Evolutionary conservation across 2,113 vertebrate species (phyloP), one percentile per base, ranked within the genome.

Genomic region (Syngnathus scovelli): DNA sequence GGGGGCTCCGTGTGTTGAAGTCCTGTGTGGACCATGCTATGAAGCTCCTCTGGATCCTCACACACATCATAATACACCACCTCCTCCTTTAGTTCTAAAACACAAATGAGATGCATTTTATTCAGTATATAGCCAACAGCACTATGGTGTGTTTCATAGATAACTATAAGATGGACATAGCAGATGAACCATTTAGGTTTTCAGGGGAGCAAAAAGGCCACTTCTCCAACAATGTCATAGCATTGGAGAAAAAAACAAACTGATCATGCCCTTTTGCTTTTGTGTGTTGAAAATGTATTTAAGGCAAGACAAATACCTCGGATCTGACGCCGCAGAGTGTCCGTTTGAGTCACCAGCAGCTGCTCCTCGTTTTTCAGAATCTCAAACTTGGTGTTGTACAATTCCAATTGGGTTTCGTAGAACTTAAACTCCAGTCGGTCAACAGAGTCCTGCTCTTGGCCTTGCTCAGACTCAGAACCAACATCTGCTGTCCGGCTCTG

Each of bases 31-130:
- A 89, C 78, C 70, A 90, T 27, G 58, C 87, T 91, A 76, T 90
- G 84, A 65, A 99, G 92, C 79, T 98, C 95, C 83, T 95, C 92
- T 0, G 89, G 92, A 66, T 92, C 94, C 86, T 98, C 94, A 81
- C 93, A 98, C 0, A 96, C 91, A 65, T 98, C 95, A 0, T 98
- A 97, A 82, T 99, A 99, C 78, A 98, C 90, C 81, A 99, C 96
- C 90, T 98, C 94, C 74, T 98, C 93, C 83, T 94, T 93, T 86
- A 94, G 90, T 72, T 99, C 97, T 99, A 86, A 69, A 78, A 91
- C 88, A 33, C 27, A 33, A 33, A 33, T 33, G 27, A 33, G 27
- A 33, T 33, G 27, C 27, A 33, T 33, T 33, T 33, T 33, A 33
- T 33, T 33, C 27, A 33, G 3, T 33, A 33, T 33, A 33, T 33